Percentiles rank a stretch among this genome's conserved stretches.
These are phyloP conservation scores for Chiloscyllium plagiosum DNA, from an alignment of 2,113 vertebrate species.

Conservation along the genomic window DNA sequence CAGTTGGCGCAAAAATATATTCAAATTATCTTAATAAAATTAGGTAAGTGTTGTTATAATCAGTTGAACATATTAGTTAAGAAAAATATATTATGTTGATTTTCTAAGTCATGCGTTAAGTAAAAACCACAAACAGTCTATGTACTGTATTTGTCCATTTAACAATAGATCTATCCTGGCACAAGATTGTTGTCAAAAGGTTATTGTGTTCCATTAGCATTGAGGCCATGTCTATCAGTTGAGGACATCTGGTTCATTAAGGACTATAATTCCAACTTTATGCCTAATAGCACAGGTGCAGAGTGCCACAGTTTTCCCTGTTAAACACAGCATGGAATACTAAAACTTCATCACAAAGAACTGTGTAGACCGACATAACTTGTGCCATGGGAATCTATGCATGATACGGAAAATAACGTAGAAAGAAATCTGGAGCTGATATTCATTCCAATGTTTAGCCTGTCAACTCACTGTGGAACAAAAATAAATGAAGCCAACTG, in stretches of 20 bases:
- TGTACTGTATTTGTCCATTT: conserved; percentile 7
- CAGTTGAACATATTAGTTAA: background rate
- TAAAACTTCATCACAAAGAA: background rate
- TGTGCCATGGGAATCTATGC: background rate
- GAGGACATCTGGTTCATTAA: background rate
- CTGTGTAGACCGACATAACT: background rate
- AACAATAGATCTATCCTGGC: background rate
- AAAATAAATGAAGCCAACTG: background rate
- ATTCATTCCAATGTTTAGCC: background rate
- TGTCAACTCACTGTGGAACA: background rate
- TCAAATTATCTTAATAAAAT: background rate
- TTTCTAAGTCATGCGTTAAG: background rate
- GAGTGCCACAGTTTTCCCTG: background rate
- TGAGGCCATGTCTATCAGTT: background rate
- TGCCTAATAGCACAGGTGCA: background rate
- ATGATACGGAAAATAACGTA: background rate
- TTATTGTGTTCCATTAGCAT: background rate
- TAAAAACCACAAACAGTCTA: background rate
- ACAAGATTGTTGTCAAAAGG: background rate
- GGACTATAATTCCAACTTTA: background rate
- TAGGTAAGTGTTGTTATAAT: background rate
- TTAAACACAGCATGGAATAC: background rate
- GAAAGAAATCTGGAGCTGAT: background rate
- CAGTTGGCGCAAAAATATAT: background rate
- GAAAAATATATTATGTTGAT: background rate